Percentiles rank a stretch among this genome's conserved stretches.
Evolutionary conservation across 2,797 vertebrate species (phyloP).

Genomic region (Pogonophryne albipinna): DNA sequence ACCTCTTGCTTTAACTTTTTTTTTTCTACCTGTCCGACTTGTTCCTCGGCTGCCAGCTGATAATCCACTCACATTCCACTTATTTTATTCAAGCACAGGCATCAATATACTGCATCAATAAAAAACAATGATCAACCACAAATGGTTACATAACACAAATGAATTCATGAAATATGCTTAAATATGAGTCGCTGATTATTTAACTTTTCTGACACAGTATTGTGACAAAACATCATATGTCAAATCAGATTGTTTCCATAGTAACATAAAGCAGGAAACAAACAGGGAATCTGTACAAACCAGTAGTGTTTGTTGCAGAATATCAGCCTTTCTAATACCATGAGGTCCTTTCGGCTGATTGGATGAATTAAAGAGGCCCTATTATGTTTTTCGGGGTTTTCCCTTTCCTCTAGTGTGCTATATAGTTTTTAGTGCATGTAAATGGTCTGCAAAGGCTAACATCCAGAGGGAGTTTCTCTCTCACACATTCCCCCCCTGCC

Average conservation of each 20-base stretch:
- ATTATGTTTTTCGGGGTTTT: too few species aligned
- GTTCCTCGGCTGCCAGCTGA: not conserved
- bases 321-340: too few species aligned
- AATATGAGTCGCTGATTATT: not conserved
- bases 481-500: too few species aligned
- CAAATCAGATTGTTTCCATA: not conserved
- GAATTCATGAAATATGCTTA: not conserved
- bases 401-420: too few species aligned
- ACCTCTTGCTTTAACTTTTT: not conserved
- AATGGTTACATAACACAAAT: not conserved
- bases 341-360: too few species aligned
- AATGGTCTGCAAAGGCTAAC: too few species aligned
- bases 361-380: too few species aligned
- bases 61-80: not conserved
- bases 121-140: not conserved
- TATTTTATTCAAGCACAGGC: not conserved
- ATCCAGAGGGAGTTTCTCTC: too few species aligned
- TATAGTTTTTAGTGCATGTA: too few species aligned
- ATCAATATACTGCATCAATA: not conserved
- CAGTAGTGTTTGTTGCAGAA: not conserved
- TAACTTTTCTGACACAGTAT: too few species aligned
- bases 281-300: not conserved
- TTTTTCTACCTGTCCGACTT: conserved; percentile 12
- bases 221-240: not conserved
- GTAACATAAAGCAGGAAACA: not conserved